Base-by-base conservation (phyloP, 2,888 invertebrate genomes). In the Thymelicus acteon region DNA sequence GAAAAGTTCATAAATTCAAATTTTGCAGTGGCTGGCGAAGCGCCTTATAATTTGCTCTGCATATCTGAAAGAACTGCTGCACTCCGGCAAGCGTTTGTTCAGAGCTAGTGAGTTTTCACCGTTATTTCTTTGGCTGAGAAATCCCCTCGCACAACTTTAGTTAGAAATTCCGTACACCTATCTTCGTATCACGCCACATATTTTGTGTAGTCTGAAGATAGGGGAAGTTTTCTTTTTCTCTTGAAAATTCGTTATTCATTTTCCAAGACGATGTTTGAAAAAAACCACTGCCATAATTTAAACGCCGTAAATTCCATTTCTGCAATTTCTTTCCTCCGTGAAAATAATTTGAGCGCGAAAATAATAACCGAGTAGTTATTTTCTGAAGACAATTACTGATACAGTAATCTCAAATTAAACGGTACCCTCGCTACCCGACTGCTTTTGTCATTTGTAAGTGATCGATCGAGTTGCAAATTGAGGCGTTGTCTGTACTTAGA, bases 101-200 rank as follows among this genome's bases (percentile, higher is more conserved):
- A 78, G 77, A 74, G 72, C 78, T 79, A 81, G 83, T 80, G 82
- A 85, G 83, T 84, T 88, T 85, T 84, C 82, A 75, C 81, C 83
- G 79, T 85, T 87, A 88, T 89, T 89, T 88, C 86, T 87, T 85
- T 84, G 85, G 83, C 83, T 80, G 79, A 80, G 81, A 85, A 86
- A 87, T 85, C 86, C 86, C 84, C 83, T 85, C 83, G 80, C 82
- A 79, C 82, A 85, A 87, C 84, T 90, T 90, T 88, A 85, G 85
- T 87, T 88, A 84, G 82, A 85, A 90, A 91, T 89, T 88, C 88
- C 82, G 84, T 84, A 84, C 86, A 86, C 87, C 85, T 87, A 87
- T 87, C 85, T 88, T 83, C 84, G 84, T 85, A 88, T 85, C 85
- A 82, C 77, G 82, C 83, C 86, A 87, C 85, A 88, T 88, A 89